phyloP scores from a whole-genome alignment of 2,113 vertebrate species.

The Misgurnus anguillicaudatus region DNA sequence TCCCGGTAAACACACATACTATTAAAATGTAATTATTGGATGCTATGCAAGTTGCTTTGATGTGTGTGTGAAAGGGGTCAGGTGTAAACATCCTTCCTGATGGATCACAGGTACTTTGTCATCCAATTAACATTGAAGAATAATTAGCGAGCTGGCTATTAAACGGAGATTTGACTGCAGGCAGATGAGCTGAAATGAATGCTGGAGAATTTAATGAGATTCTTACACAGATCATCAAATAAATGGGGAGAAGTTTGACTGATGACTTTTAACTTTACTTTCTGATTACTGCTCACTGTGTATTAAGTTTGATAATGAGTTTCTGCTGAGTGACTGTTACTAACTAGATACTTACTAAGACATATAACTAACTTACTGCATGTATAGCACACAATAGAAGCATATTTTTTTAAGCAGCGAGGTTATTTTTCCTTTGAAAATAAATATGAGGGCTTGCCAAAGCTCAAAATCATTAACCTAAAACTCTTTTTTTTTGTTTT shows the following conservation, averaged over 20 bases:
- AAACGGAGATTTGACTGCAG: conserved; percentile 38
- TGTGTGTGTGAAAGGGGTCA: not conserved
- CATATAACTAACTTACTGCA: too few relatives aligned
- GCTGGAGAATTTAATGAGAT: conserved; percentile 48
- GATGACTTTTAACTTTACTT: conserved; percentile 35
- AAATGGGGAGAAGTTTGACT: conserved; percentile 41
- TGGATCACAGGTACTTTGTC: conserved; percentile 43
- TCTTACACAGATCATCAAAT: conserved; percentile 44
- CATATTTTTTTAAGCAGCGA: not conserved
- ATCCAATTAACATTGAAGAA: conserved; percentile 57
- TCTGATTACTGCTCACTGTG: not conserved
- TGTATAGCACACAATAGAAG: not conserved
- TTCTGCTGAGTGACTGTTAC: not conserved
- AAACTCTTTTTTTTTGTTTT: conserved; percentile 12
- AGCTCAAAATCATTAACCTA: not conserved
- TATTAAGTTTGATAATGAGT: not conserved
- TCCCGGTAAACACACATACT: too few relatives aligned
- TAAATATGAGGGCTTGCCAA: too few relatives aligned
- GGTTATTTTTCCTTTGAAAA: too few relatives aligned
- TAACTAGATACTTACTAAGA: too few relatives aligned
- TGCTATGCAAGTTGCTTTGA: not conserved
- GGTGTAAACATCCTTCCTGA: conserved; percentile 33
- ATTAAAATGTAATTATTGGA: too few relatives aligned
- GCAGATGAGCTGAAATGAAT: conserved; percentile 46
- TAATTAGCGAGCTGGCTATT: conserved; percentile 53